Evolutionary conservation across 2,113 vertebrate species (phyloP).

Genomic region (Bucco capensis): DNA sequence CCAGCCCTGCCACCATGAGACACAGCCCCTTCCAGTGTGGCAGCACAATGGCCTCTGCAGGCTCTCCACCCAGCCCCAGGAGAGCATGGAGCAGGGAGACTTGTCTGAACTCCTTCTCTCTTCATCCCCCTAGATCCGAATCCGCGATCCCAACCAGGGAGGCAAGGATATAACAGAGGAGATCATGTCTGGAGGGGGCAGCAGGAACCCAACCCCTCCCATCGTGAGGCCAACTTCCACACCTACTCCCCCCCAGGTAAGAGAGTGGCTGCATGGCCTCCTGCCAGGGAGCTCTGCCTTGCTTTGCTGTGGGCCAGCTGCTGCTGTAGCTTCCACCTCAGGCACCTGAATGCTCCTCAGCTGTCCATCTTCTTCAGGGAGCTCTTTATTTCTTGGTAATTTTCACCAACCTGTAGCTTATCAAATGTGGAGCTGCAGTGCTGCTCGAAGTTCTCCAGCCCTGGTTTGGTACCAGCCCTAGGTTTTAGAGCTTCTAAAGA

Average conservation of each 20-base stretch:
- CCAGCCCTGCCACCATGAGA: too few species aligned
- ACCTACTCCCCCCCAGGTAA: constrained; percentile 93
- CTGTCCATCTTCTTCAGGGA: neutral
- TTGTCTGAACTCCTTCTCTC: neutral
- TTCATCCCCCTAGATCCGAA: constrained; percentile 84
- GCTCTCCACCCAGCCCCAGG: neutral
- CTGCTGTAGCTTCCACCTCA: neutral
- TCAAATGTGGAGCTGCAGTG: neutral
- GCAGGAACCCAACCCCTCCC: constrained; percentile 93
- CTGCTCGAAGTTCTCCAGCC: neutral
- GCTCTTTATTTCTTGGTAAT: neutral
- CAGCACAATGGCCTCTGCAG: fast-evolving
- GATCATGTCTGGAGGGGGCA: constrained; percentile 96
- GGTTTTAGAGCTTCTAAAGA: neutral
- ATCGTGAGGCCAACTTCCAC: constrained; percentile 85
- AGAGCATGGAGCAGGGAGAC: fast-evolving
- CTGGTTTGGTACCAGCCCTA: neutral
- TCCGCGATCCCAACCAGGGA: constrained; percentile 96
- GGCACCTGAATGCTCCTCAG: neutral
- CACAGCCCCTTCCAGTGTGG: neutral
- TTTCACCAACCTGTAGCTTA: neutral
- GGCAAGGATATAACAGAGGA: constrained; percentile 98
- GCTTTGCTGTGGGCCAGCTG: neutral
- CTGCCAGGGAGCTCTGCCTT: neutral
- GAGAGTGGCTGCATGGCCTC: neutral